Evolutionary conservation across 2,113 vertebrate species (phyloP).

Genomic region (Gallinago jamesoni): DNA sequence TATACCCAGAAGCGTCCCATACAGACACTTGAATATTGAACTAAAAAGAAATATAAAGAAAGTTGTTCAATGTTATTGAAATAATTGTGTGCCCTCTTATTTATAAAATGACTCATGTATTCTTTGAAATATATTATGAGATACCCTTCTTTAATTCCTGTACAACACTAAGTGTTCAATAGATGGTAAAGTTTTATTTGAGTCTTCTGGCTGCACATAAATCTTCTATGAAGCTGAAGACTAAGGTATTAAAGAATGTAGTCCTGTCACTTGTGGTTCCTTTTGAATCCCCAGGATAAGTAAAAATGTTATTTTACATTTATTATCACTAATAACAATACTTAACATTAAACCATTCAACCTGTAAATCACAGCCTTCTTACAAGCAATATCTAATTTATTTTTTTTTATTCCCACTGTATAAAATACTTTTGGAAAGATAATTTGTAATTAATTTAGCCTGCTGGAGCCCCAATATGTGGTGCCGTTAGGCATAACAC

Average conservation of each 20-base stretch:
- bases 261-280: background rate
- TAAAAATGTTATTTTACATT: background rate
- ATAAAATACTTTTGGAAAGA: background rate
- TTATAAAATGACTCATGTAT: background rate
- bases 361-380: background rate
- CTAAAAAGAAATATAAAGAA: background rate
- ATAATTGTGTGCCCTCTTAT: background rate
- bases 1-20: background rate
- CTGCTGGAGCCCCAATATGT: background rate
- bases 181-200: background rate
- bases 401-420: background rate
- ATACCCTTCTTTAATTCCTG: background rate
- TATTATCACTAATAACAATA: background rate
- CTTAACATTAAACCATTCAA: background rate
- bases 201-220: background rate
- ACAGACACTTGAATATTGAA: background rate
- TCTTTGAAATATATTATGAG: background rate
- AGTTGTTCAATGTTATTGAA: background rate
- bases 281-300: background rate
- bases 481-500: background rate
- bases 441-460: background rate
- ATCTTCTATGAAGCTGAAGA: background rate
- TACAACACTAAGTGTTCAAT: background rate
- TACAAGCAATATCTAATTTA: background rate
- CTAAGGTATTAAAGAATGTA: background rate